phyloP scores from a whole-genome alignment of 2,888 invertebrate genomes.

The Drosophila subsilvestris region DNA sequence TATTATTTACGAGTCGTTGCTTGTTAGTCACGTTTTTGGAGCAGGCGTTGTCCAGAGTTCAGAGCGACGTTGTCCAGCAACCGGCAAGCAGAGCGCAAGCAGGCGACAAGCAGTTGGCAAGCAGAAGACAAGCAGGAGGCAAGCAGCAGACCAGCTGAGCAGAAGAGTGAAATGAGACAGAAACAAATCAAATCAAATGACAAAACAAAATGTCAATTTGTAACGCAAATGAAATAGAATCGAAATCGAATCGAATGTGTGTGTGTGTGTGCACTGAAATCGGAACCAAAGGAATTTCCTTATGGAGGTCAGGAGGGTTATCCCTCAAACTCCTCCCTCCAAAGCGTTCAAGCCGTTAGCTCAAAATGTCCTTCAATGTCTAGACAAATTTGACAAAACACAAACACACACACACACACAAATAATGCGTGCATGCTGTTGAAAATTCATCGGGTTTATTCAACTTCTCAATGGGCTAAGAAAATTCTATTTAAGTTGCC shows the following conservation, averaged over 20 bases:
- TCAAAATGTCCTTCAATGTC: conserved; percentile 73
- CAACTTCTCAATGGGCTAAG: conserved; percentile 50
- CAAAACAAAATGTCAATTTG: conserved; percentile 55
- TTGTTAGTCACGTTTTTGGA: conserved; percentile 66
- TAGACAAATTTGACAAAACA: conserved; percentile 74
- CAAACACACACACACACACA: conserved; percentile 37
- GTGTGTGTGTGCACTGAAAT: conserved; percentile 2
- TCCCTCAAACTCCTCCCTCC: conserved; percentile 29
- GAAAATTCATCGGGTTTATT: conserved; percentile 64
- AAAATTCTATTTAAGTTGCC: neutral
- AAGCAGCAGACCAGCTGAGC: neutral
- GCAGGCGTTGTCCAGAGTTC: conserved; percentile 40
- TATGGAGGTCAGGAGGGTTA: conserved; percentile 36
- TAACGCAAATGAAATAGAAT: conserved; percentile 51
- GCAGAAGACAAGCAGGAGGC: neutral
- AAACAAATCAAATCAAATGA: conserved; percentile 47
- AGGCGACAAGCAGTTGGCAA: too few relatives aligned
- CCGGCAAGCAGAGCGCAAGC: too few relatives aligned
- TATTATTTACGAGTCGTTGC: conserved; percentile 34
- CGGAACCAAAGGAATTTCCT: conserved; percentile 38
- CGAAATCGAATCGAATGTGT: conserved; percentile 22
- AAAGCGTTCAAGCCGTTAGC: conserved; percentile 55
- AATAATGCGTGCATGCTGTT: conserved; percentile 47
- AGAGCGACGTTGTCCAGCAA: neutral
- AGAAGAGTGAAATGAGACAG: conserved; percentile 24